phyloP scores from a whole-genome alignment of 2,888 invertebrate species.

The Ryuthela nishihirai region DNA sequence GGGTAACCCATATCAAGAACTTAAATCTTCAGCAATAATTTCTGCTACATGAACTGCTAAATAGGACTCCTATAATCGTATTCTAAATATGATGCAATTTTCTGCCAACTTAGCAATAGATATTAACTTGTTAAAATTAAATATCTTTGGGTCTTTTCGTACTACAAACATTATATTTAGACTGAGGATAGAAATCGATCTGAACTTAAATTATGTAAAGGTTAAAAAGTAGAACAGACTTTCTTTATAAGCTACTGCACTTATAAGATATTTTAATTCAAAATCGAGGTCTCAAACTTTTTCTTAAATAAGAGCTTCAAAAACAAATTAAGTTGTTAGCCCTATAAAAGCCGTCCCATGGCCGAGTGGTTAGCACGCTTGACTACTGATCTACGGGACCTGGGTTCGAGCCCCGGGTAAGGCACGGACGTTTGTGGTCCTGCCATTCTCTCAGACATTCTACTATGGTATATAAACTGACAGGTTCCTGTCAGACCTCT shows the following conservation, averaged over 20 bases:
- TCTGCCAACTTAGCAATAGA: conserved; percentile 62
- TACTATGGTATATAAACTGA: too few species aligned
- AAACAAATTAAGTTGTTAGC: conserved; percentile 80
- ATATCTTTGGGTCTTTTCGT: conserved; percentile 64
- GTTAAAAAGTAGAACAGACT: conserved; percentile 69
- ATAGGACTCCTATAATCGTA: conserved; percentile 57
- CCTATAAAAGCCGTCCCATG: conserved; percentile 72
- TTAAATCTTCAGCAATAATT: too few species aligned
- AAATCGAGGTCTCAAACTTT: conserved; percentile 83
- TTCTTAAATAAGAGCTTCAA: conserved; percentile 68
- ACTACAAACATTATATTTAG: conserved; percentile 60
- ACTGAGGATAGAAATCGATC: conserved; percentile 77
- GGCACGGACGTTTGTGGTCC: too few species aligned
- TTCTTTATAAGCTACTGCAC: conserved; percentile 61
- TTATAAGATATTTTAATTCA: conserved; percentile 70
- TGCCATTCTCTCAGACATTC: too few species aligned
- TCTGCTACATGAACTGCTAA: conserved; percentile 54
- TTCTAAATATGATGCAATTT: conserved; percentile 68
- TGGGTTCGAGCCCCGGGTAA: too few species aligned
- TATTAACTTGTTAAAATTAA: conserved; percentile 56
- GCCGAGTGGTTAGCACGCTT: too few species aligned
- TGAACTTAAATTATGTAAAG: conserved; percentile 86
- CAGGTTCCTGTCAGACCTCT: too few species aligned
- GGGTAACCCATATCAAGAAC: too few species aligned
- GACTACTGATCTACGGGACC: too few species aligned